phyloP scores from a whole-genome alignment of 2,113 vertebrate genomes.

The Petrocephalus zakoni region DNA sequence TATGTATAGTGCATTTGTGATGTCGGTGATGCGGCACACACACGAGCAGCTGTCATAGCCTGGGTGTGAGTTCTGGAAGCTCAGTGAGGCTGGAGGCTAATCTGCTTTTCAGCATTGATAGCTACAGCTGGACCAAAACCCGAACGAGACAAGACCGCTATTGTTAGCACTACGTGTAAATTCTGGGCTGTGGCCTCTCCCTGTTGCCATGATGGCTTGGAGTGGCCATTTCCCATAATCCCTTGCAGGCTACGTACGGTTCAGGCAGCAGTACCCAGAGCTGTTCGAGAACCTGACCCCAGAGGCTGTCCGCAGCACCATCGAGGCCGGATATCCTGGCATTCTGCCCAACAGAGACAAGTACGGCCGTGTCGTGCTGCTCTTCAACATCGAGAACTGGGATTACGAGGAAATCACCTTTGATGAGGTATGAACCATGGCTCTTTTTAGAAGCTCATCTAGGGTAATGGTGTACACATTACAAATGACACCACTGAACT shows the following conservation, averaged over 20 bases:
- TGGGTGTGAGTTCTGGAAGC: background rate
- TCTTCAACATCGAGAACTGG: slow-evolving; percentile 98
- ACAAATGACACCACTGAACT: background rate
- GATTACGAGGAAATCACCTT: slow-evolving; percentile 95
- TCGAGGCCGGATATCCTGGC: slow-evolving; percentile 89
- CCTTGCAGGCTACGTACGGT: slow-evolving; percentile 78
- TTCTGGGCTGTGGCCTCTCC: background rate
- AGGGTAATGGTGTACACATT: background rate
- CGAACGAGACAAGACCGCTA: background rate
- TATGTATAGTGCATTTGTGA: background rate
- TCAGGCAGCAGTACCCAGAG: slow-evolving; percentile 89
- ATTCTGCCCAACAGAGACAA: slow-evolving; percentile 84
- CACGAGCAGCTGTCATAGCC: background rate
- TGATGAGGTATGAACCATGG: slow-evolving; percentile 68
- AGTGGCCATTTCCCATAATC: background rate
- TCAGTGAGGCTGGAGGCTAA: slow-evolving; percentile 36
- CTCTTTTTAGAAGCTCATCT: background rate
- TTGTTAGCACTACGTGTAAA: background rate
- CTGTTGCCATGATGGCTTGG: background rate
- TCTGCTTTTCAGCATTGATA: slow-evolving; percentile 27
- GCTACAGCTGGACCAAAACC: background rate
- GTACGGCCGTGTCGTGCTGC: slow-evolving; percentile 80
- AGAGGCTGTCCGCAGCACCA: slow-evolving; percentile 85
- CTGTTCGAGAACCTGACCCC: slow-evolving; percentile 84
- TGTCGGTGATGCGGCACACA: background rate